A percentile compares a stretch with the other conserved stretches of the same genome.
phyloP scores from a whole-genome alignment of 2,797 vertebrate species.

The Propithecus deckenii region DNA sequence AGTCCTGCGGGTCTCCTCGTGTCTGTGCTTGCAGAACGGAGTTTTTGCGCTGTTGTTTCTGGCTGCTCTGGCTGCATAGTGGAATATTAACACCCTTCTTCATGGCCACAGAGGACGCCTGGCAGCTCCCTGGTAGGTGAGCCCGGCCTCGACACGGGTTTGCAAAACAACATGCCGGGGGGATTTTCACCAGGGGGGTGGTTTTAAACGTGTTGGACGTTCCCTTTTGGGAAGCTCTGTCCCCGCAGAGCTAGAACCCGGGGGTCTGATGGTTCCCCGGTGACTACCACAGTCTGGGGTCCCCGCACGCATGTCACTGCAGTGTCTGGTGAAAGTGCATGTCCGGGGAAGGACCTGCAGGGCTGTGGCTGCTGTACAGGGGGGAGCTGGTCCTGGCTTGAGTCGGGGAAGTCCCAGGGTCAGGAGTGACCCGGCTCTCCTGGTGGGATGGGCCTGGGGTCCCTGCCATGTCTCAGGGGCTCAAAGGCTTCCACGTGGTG shows the following conservation, averaged over 20 bases:
- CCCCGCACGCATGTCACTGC: background rate
- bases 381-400: background rate
- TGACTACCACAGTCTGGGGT: background rate
- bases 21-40: background rate
- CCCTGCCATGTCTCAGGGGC: accelerated
- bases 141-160: accelerated
- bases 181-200: background rate
- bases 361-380: background rate
- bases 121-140: accelerated
- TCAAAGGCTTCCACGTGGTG: background rate
- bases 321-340: background rate
- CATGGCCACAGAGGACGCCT: background rate
- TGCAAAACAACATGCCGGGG: accelerated
- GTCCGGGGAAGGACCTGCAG: background rate
- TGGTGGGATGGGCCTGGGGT: background rate
- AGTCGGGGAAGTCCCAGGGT: no score
- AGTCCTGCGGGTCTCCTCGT: background rate
- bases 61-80: background rate
- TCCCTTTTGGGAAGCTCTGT: background rate
- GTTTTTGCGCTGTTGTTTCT: background rate
- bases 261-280: background rate
- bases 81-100: background rate
- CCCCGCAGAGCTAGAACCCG: background rate
- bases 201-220: background rate
- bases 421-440: background rate